Evolutionary conservation across 1,140 invertebrate species (phyloP).

Genomic region (Apis cerana): DNA sequence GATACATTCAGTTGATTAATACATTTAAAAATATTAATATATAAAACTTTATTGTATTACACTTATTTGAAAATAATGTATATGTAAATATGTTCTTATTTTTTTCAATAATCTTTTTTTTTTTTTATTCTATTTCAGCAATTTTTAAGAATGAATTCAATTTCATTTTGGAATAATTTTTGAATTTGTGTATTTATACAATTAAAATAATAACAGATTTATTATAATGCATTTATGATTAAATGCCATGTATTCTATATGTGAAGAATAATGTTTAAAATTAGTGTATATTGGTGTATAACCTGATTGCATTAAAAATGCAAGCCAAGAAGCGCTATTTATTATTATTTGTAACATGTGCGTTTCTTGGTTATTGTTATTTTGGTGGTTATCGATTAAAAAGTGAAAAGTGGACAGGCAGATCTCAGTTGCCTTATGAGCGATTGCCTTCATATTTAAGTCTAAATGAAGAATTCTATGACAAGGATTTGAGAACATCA

Average conservation of each 20-base stretch:
- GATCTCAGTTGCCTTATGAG: slow-evolving; percentile 72
- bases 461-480: slow-evolving; percentile 79
- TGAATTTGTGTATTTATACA: slow-evolving; percentile 30
- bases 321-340: slow-evolving; percentile 96
- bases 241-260: slow-evolving; percentile 42
- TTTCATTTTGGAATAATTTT: slow-evolving; percentile 40
- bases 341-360: slow-evolving; percentile 89
- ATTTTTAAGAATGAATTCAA: slow-evolving; percentile 28
- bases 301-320: slow-evolving; percentile 83
- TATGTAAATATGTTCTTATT: not conserved
- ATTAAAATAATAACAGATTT: not conserved
- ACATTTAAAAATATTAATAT: not conserved
- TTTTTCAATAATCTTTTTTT: not conserved
- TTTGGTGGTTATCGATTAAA: slow-evolving; percentile 90
- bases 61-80: not conserved
- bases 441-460: slow-evolving; percentile 81
- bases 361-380: slow-evolving; percentile 92
- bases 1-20: not conserved
- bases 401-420: slow-evolving; percentile 77
- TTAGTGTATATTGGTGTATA: slow-evolving; percentile 49
- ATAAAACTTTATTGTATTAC: not conserved
- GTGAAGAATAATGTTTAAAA: slow-evolving; percentile 62
- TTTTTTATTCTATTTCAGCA: slow-evolving; percentile 50
- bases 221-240: slow-evolving; percentile 58
- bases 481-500: slow-evolving; percentile 74